phyloP scores from a whole-genome alignment of 2,113 vertebrate species.

The Xiphophorus hellerii region DNA sequence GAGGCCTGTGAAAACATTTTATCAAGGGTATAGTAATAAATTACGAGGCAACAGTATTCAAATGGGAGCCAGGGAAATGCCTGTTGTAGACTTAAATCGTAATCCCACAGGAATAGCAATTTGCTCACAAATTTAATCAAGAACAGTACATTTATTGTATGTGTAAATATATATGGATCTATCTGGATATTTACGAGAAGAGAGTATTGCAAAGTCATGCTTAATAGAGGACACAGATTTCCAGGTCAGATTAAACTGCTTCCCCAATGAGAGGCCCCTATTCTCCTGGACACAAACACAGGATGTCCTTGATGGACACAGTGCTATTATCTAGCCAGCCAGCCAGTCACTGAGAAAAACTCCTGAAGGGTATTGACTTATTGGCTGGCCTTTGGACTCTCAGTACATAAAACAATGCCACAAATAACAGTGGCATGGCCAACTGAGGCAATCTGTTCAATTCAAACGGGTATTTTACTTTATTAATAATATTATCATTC shows the following conservation, averaged over 20 bases:
- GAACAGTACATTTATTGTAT: not conserved
- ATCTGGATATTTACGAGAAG: slow-evolving; percentile 37
- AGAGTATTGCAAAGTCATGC: slow-evolving; percentile 67
- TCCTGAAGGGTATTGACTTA: slow-evolving; percentile 85
- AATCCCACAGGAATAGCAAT: not conserved
- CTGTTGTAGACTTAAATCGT: slow-evolving; percentile 3
- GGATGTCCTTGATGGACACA: slow-evolving; percentile 94
- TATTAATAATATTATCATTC: slow-evolving; percentile 81
- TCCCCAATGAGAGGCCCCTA: slow-evolving; percentile 85
- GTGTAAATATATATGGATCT: slow-evolving; percentile 27
- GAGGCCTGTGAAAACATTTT: slow-evolving; percentile 36
- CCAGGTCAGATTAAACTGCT: slow-evolving; percentile 81
- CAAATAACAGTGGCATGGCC: slow-evolving; percentile 89
- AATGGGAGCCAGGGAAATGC: slow-evolving; percentile 7
- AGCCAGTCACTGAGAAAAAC: slow-evolving; percentile 67
- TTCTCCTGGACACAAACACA: slow-evolving; percentile 97
- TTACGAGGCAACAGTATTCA: not conserved
- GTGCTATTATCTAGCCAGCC: slow-evolving; percentile 87
- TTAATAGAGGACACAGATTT: slow-evolving; percentile 83
- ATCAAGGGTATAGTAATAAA: slow-evolving; percentile 12
- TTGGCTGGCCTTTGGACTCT: slow-evolving; percentile 83
- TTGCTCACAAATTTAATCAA: not conserved
- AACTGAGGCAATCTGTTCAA: slow-evolving; percentile 76
- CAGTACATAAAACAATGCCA: slow-evolving; percentile 87
- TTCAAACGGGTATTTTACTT: slow-evolving; percentile 77